A percentile compares a stretch with the other conserved stretches of the same genome.
Evolutionary conservation across 2,888 invertebrate genomes (phyloP).

Genomic region (Alitta virens): DNA sequence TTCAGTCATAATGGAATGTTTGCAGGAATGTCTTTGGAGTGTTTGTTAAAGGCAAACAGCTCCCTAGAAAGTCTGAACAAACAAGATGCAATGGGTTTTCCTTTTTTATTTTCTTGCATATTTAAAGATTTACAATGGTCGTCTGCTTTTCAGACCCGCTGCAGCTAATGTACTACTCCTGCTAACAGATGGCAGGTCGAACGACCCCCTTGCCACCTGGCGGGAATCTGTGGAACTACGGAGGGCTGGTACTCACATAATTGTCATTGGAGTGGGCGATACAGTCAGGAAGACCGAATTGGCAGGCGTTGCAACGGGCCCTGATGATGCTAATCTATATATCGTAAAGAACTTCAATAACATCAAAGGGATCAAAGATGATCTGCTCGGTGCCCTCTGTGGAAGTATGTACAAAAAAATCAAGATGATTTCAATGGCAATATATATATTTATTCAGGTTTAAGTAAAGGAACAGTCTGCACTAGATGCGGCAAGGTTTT

Average conservation of each 20-base stretch:
- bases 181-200: constrained; percentile 13
- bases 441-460: too few relatives aligned
- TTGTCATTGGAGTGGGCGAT: constrained; percentile 8
- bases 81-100: too few relatives aligned
- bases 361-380: background rate
- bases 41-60: too few relatives aligned
- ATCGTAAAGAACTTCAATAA: background rate
- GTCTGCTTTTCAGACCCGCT: background rate
- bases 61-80: too few relatives aligned
- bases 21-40: too few relatives aligned
- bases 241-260: constrained; percentile 6
- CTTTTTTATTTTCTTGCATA: too few relatives aligned
- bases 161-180: constrained; percentile 7
- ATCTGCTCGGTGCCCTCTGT: background rate
- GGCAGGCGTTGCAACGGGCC: constrained; percentile 4
- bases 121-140: too few relatives aligned
- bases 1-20: too few relatives aligned
- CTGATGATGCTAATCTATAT: background rate
- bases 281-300: constrained; percentile 3
- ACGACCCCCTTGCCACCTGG: constrained; percentile 7
- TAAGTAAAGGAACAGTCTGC: too few relatives aligned
- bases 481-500: too few relatives aligned
- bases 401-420: constrained; percentile 4
- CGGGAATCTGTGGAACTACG: constrained; percentile 1
- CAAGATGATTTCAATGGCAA: background rate